Conservation (phyloP, 2,888 invertebrate genomes). For the Heliconius cydno region DNA sequence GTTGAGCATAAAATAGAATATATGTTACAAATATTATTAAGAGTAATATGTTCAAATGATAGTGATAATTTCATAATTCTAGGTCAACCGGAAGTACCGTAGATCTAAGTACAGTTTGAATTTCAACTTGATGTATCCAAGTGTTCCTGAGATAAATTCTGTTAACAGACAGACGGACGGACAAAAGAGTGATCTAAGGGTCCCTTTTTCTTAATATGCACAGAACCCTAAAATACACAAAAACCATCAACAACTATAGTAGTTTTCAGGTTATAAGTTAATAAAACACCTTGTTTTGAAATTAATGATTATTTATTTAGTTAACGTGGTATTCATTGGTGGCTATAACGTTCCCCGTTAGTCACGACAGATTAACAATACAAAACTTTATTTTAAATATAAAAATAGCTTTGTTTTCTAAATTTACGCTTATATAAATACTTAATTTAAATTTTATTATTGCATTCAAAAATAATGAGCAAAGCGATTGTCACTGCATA, state of each 20-base stretch:
- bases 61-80: too few species aligned
- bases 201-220: too few species aligned
- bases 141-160: too few species aligned
- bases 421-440: slow-evolving; percentile 55
- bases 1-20: too few species aligned
- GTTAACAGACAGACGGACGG: too few species aligned
- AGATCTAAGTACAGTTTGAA: too few species aligned
- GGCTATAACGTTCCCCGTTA: slow-evolving; percentile 56
- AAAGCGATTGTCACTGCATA: slow-evolving; percentile 6
- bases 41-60: too few species aligned
- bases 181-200: too few species aligned
- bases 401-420: slow-evolving; percentile 73
- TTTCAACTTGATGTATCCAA: too few species aligned
- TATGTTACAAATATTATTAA: too few species aligned
- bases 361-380: slow-evolving; percentile 59
- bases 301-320: slow-evolving; percentile 70
- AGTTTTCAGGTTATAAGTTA: not conserved
- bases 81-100: too few species aligned
- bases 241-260: not conserved
- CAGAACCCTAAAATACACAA: too few species aligned
- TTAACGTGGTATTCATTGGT: slow-evolving; percentile 67
- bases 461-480: slow-evolving; percentile 10
- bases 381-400: slow-evolving; percentile 63
- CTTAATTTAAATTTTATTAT: slow-evolving; percentile 31
- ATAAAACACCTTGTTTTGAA: slow-evolving; percentile 43